Conservation (phyloP, 2,113 vertebrate species). For the Nothocercus julius region DNA sequence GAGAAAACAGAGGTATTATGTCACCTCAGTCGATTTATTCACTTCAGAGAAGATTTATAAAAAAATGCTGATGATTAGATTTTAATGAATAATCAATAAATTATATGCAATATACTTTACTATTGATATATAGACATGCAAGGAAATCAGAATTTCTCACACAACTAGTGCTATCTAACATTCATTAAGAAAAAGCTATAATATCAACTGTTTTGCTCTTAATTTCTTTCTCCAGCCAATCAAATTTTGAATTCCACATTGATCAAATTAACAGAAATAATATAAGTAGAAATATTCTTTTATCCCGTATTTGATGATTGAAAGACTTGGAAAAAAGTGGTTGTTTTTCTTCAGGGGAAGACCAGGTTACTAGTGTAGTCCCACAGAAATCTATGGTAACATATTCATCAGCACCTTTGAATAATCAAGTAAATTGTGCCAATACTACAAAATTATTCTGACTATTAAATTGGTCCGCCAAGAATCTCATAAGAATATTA, state of each 20-base stretch:
- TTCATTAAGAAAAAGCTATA: neutral
- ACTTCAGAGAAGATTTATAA: neutral
- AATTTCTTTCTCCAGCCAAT: neutral
- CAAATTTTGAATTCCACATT: neutral
- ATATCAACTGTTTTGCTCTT: neutral
- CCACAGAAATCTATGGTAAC: neutral
- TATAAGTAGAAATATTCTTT: neutral
- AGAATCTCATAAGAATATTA: neutral
- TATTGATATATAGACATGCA: neutral
- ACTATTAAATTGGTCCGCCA: neutral
- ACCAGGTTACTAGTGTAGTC: neutral
- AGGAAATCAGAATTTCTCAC: neutral
- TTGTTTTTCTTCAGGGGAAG: neutral
- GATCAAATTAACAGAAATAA: neutral
- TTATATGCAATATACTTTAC: neutral
- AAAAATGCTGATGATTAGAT: neutral
- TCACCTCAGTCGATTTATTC: neutral
- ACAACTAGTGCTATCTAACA: neutral
- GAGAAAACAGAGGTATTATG: neutral
- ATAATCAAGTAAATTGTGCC: neutral
- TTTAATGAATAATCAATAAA: neutral
- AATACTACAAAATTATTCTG: neutral
- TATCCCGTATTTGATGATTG: neutral
- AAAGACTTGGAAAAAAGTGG: neutral
- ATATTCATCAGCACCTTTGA: neutral